Base-by-base conservation (phyloP, 2,113 vertebrate species). In the Nannobrachium achirus region DNA sequence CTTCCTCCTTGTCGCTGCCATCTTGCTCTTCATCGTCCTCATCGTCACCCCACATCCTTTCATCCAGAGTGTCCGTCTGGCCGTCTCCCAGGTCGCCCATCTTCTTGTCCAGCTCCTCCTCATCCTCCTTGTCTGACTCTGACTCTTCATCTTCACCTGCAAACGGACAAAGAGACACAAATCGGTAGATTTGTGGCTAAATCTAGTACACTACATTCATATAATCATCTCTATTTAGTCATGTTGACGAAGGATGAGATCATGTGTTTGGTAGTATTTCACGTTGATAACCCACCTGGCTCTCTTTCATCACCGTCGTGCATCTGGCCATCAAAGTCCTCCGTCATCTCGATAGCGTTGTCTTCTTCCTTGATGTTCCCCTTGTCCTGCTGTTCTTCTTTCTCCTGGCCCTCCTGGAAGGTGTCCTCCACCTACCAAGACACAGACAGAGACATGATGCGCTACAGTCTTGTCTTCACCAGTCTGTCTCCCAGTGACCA, bases 341-440 rank as follows among this genome's bases (percentile, higher is more conserved):
- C 98, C 1, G 97, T 95, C 98, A 99, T 99, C 89, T 99, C 98
- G 49, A 99, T 94, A 25, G 96, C 98, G 33, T 98, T 94, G 56
- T 99, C 96, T 74, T 99, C 98, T 13, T 92, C 93, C 87, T 96
- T 93, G 56, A 98, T 92, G 33, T 98, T 92, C n/a, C 88, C 87
- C 80, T 95, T 92, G 40, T 95, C 91, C 39, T 91, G 93, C 25
- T 98, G 93, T 69, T 96, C 92, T 25, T 95, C 91, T 73, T 96
- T 96, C 56, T 97, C 95, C 85, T 98, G 80, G n/a, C 92, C 96
- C 41, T 96, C 95, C 72, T 87, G 92, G 78, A 93, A 91, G 39
- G 91, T 94, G 87, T 99, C 97, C 91, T 99, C 98, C 71, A 98
- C 93, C 97, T 99, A 49, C 3, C 77, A 46, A 40, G 62, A 66